Conservation (phyloP, 1,140 invertebrate genomes). For the Rhagoletis pomonella region DNA sequence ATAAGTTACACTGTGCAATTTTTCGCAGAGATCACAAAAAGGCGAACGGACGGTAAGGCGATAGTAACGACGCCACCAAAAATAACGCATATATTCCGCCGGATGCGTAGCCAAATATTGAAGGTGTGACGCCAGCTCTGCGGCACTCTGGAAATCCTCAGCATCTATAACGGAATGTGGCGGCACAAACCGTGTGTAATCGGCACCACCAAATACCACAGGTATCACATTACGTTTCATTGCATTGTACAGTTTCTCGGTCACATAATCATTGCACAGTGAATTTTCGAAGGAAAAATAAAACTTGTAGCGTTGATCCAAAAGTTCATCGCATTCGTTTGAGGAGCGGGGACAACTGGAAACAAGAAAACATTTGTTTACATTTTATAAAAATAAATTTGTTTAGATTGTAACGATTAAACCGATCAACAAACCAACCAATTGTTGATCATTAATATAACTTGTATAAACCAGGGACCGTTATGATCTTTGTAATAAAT, state of each 20-base stretch:
- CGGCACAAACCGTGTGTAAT: slow-evolving; percentile 77
- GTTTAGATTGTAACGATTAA: too few relatives aligned
- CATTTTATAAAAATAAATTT: too few relatives aligned
- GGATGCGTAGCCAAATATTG: slow-evolving; percentile 74
- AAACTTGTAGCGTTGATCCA: slow-evolving; percentile 78
- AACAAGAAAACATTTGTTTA: not conserved
- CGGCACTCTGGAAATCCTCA: slow-evolving; percentile 75
- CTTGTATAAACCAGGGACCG: too few relatives aligned
- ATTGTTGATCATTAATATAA: too few relatives aligned
- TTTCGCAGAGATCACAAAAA: slow-evolving; percentile 70
- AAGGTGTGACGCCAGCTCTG: slow-evolving; percentile 76
- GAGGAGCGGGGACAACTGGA: slow-evolving; percentile 68
- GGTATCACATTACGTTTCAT: slow-evolving; percentile 75
- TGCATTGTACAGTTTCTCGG: slow-evolving; percentile 77
- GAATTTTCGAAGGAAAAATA: slow-evolving; percentile 81
- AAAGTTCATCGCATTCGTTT: slow-evolving; percentile 71
- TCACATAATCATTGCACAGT: slow-evolving; percentile 77
- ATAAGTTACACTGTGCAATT: slow-evolving; percentile 62
- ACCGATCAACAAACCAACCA: too few relatives aligned
- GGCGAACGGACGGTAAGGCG: slow-evolving; percentile 62
- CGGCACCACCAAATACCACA: slow-evolving; percentile 77
- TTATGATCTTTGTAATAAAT: too few relatives aligned
- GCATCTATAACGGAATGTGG: slow-evolving; percentile 79
- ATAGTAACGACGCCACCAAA: slow-evolving; percentile 76
- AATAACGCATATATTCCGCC: slow-evolving; percentile 75